A percentile compares a stretch with the other conserved stretches of the same genome.
Conservation (phyloP, 1,140 invertebrate genomes). For the Lysiphlebus fabarum region DNA sequence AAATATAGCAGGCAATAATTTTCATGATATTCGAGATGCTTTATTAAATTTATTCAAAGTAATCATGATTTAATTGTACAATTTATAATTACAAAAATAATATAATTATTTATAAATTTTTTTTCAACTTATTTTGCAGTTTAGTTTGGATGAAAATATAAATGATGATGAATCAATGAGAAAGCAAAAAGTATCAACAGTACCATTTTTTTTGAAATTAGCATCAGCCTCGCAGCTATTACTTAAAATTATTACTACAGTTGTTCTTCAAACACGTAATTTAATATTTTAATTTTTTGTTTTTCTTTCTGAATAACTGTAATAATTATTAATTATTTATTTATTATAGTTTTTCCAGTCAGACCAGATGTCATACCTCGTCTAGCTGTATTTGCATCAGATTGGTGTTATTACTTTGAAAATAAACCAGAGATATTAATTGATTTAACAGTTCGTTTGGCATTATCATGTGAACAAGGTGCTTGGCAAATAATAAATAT, state of each 20-base stretch:
- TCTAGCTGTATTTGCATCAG: constrained; percentile 59
- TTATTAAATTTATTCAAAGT: constrained; percentile 71
- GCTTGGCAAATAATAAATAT: constrained; percentile 63
- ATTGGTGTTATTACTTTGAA: constrained; percentile 63
- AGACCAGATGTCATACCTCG: constrained; percentile 59
- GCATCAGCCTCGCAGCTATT: constrained; percentile 73
- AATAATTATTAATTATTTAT: constrained; percentile 19
- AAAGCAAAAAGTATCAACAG: constrained; percentile 67
- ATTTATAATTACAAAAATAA: constrained; percentile 33
- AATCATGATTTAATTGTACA: too few relatives aligned
- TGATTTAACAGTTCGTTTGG: constrained; percentile 62
- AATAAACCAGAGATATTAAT: constrained; percentile 59
- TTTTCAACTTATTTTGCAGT: constrained; percentile 43
- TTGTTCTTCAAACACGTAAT: constrained; percentile 72
- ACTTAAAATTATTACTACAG: constrained; percentile 70
- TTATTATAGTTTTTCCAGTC: constrained; percentile 54
- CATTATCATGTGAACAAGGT: constrained; percentile 63
- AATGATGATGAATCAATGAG: constrained; percentile 55
- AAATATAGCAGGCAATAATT: constrained; percentile 75
- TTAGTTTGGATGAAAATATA: constrained; percentile 54
- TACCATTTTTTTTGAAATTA: constrained; percentile 78
- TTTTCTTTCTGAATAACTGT: neutral
- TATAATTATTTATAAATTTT: constrained; percentile 1
- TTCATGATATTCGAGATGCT: constrained; percentile 69
- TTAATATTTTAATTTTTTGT: constrained; percentile 37